phyloP scores from a whole-genome alignment of 1,140 invertebrate species.

The Scylla paramamosain region DNA sequence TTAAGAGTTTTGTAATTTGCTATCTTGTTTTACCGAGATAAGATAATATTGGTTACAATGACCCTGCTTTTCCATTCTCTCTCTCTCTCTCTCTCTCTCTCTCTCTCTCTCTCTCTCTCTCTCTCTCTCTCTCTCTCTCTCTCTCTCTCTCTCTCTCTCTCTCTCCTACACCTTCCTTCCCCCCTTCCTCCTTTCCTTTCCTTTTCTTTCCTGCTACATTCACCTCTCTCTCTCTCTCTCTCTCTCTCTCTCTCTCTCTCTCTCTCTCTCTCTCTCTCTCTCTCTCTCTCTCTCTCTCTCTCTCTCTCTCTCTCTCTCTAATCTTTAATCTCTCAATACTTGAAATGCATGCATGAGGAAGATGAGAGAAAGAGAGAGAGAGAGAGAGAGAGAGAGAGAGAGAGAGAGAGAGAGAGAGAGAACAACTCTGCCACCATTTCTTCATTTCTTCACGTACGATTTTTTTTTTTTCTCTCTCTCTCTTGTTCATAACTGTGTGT shows the following conservation, averaged over 20 bases:
- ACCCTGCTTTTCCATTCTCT: no score
- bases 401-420: background rate
- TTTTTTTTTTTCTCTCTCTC: no score
- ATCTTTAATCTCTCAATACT: background rate
- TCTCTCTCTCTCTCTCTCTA: background rate
- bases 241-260: background rate
- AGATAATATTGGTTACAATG: no score
- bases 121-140: background rate
- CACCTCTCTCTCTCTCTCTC: background rate
- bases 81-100: background rate
- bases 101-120: background rate
- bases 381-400: background rate
- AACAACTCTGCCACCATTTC: no score
- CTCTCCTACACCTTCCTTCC: background rate
- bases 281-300: background rate
- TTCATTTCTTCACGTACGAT: no score
- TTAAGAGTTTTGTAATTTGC: no score
- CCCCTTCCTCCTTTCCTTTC: background rate
- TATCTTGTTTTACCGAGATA: no score
- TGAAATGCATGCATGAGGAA: no score
- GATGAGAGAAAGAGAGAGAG: background rate
- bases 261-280: background rate
- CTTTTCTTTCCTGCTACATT: no score
- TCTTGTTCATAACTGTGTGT: background rate
- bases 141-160: slow-evolving; percentile 53